Base-by-base conservation (phyloP, 2,113 vertebrate genomes). In the Sphyrna mokarran region DNA sequence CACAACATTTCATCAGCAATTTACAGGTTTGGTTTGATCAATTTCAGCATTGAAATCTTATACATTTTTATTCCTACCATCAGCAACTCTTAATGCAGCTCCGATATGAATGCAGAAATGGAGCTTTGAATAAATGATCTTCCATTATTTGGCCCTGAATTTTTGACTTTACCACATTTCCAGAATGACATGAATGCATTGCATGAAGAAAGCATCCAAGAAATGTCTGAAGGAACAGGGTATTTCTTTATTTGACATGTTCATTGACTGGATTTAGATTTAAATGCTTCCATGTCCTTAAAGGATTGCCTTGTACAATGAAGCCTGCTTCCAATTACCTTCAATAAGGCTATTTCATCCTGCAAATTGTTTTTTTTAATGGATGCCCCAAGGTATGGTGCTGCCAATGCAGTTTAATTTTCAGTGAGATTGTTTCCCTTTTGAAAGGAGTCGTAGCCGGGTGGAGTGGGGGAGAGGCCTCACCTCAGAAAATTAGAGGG, bases 311-410 rank as follows among this genome's bases (percentile, higher is more conserved):
- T 95, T 95, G 94, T 72, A 11, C 43, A 95, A 72, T 23, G 70
- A 29, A 43, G 69, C 48, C 40, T 95, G 94, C 94, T 95, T 95
- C 40, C 40, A 76, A 54, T 54, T 72, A 95, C 76, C 94, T 95
- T 72, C 69, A 95, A 72, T 7, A 76, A 76, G 94, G 76, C 72
- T 6, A 95, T 72, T 95, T 72, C 94, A 76, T 95, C 69, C 69
- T 76, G 68, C 40, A 48, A 72, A 33, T 95, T 54, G 43, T 95
- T 76, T 90, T 95, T 63, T 63, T 63, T 63, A 63, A 54, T 95
- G 94, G 94, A 76, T 72, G 94, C 68, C 94, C 40, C 94, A 76
- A 95, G 68, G 94, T 95, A 76, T 70, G 43, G 13, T 70, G 48
- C 43, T 95, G 69, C 11, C 94, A 95, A 54, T 54, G 26, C 26